Evolutionary conservation across 2,888 invertebrate genomes (phyloP), one percentile per base, ranked within the genome.

Genomic region (Pardosa pseudoannulata): DNA sequence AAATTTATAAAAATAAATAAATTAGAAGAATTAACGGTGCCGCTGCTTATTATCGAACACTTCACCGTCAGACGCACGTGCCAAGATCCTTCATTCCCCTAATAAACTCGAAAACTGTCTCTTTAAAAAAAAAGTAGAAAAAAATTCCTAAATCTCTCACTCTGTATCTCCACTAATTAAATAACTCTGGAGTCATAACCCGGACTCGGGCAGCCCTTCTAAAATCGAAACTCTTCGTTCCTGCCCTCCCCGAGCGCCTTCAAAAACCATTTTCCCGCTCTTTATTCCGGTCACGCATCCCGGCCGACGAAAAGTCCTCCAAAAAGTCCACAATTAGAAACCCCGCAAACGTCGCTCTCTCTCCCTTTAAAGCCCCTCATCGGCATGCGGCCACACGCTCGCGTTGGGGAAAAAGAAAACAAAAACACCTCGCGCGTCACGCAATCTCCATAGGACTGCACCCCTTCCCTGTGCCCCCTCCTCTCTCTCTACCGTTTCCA

Each of bases 291-390:
- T 56, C 56, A 56, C 56, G 56, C n/a, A 56, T 56, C 56, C 3
- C 1, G 1, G 6, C 23, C 56, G 56, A 56, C 56, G 56, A 56
- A 56, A 56, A 56, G 56, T 56, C 56, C 56, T 56, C 56, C n/a
- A 56, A 56, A 56, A 46, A 56, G 56, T 56, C 56, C 56, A 56
- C 56, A 56, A 56, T 56, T 56, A 56, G 56, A 56, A 56, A 56
- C 56, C 56, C 16, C 56, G 16, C 56, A 23, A 23, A n/a, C 56
- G 56, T 56, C n/a, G 23, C n/a, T 56, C 56, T 56, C 56, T 56
- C 56, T 56, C 56, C 23, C 56, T 23, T 23, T 23, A 56, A 56
- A 56, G 56, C 56, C 56, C 41, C 19, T 56, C 56, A 56, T 56
- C 23, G 56, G 19, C 23, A 56, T 56, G 19, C 56, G 23, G 16